Base-by-base conservation (phyloP, 2,113 vertebrate species). In the Salvelinus fontinalis region DNA sequence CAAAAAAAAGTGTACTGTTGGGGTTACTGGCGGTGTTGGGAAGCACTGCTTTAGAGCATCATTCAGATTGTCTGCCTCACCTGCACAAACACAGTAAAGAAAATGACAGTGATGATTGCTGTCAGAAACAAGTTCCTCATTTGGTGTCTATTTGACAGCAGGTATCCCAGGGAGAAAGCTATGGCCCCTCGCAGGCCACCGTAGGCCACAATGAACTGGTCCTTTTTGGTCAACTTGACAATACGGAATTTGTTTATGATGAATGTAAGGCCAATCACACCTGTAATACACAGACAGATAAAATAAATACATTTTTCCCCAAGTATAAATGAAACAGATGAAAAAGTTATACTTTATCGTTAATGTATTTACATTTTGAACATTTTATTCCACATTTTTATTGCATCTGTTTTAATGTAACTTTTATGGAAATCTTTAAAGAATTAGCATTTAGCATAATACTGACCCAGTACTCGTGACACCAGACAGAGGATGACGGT, bases 41-140 rank as follows among this genome's bases (percentile, higher is more conserved):
- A 44, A 11, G 39, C 39, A 11, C 39, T 44, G 39, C 9, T 44
- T 44, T n/a, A 54, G 39, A 39, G 49, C n/a, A 5, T 20, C 20
- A 11, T 20, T 57, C 54, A 9, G 70, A 59, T 14, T 26, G 4
- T 9, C 11, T 13, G 24, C n/a, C 91, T 85, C 77, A 98, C 98
- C 97, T 99, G 97, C 80, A 99, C 96, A 0, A 99, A 98, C 9
- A 99, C 97, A 0, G 97, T 99, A 93, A 99, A 99, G 92, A 98
- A 98, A 92, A 99, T 94, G 87, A 99, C 95, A 0, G 97, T 99
- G 93, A 99, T 99, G 93, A 97, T 98, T 91, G 97, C 96, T 0
- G 97, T 99, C 82, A 99, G 96, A 90, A 99, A 98, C 92, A 99
- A 90, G 78, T 95, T 80, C 84, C 96, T 96, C 92, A 94, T 95